Evolutionary conservation across 2,797 vertebrate genomes (phyloP).

Genomic region (Oceanodroma leucorhoa): DNA sequence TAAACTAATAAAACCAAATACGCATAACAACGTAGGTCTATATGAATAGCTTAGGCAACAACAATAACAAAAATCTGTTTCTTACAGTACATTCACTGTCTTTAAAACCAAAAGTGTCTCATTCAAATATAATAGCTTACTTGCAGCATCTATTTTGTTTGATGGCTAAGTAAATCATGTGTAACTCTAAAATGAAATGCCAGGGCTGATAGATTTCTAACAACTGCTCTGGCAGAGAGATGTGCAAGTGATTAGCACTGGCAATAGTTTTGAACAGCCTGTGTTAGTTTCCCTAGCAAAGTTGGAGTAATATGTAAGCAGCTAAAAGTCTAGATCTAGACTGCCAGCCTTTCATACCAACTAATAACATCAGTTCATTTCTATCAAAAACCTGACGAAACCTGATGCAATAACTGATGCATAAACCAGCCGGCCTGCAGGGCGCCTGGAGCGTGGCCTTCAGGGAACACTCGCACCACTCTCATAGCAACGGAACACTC

Average conservation of each 20-base stretch:
- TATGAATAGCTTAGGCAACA: not conserved
- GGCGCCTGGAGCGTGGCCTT: not conserved
- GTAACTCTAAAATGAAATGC: not conserved
- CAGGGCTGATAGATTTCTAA: not conserved
- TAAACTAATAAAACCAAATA: not conserved
- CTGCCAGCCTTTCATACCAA: not conserved
- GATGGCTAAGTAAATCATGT: not conserved
- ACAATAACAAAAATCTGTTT: not conserved
- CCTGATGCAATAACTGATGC: not conserved
- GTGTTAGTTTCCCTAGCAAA: not conserved
- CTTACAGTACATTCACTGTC: not conserved
- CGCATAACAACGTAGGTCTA: not conserved
- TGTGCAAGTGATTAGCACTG: not conserved
- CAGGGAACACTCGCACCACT: rapidly evolving
- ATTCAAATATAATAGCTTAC: not conserved
- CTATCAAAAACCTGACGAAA: not conserved
- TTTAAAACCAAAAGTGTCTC: not conserved
- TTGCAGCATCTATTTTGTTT: not conserved
- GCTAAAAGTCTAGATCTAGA: not conserved
- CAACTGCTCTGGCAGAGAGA: not conserved
- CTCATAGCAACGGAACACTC: rapidly evolving
- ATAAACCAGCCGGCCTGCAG: not conserved
- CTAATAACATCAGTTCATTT: not conserved
- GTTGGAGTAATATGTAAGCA: not conserved
- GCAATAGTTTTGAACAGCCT: not conserved